Conservation (phyloP, 2,113 vertebrate species). For the Notarius lentiginosus region DNA sequence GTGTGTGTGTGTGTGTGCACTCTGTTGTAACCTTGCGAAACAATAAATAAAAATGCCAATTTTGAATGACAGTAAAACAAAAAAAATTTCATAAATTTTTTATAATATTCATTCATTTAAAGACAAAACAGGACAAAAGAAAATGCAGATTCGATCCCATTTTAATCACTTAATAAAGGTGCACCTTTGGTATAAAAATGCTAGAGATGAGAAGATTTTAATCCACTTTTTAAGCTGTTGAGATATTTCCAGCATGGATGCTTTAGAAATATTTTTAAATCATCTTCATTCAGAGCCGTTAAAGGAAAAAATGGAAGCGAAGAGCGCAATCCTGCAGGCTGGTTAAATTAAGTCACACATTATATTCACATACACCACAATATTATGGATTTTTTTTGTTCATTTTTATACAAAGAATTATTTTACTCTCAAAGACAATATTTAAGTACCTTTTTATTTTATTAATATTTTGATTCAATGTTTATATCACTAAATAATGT, state of each 20-base stretch:
- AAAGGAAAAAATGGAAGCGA: background rate
- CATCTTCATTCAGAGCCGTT: background rate
- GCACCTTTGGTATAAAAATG: background rate
- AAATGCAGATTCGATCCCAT: background rate
- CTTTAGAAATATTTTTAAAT: background rate
- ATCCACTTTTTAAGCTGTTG: background rate
- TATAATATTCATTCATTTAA: background rate
- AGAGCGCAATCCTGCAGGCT: background rate
- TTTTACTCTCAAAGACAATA: background rate
- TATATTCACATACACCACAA: background rate
- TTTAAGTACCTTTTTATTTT: background rate
- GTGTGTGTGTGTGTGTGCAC: background rate
- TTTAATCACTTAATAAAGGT: background rate
- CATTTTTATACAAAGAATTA: background rate
- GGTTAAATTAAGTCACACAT: background rate
- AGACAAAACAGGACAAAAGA: background rate
- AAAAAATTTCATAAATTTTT: background rate
- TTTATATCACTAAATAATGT: background rate
- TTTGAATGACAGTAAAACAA: background rate
- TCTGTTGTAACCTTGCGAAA: background rate
- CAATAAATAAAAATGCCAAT: background rate
- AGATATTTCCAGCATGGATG: too few species aligned
- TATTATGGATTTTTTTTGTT: background rate
- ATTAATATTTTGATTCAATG: background rate
- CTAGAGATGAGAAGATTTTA: background rate